These are phyloP conservation scores for Furcifer pardalis DNA, from an alignment of 2,797 vertebrate genomes.

Conservation along the genomic window DNA sequence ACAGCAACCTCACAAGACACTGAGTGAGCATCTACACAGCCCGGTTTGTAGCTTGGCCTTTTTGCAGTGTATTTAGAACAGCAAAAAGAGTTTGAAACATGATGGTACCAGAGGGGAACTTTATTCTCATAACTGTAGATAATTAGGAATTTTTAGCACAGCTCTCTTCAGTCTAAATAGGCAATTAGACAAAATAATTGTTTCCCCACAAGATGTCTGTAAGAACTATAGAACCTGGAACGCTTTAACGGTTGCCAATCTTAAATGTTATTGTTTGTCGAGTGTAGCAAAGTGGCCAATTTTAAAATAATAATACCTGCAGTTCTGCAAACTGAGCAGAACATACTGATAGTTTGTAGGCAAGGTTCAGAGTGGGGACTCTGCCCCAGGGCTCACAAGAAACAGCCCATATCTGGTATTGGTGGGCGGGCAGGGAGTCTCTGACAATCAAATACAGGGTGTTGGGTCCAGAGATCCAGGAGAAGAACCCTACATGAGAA, in stretches of 20 bases:
- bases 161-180: slow-evolving; percentile 26
- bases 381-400: too few relatives aligned
- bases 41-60: background rate
- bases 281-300: background rate
- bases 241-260: slow-evolving; percentile 3
- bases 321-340: background rate
- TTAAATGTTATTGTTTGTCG: slow-evolving; percentile 16
- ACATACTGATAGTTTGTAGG: background rate
- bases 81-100: background rate
- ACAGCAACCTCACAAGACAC: background rate
- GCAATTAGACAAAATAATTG: slow-evolving; percentile 38
- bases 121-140: slow-evolving; percentile 32
- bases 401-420: background rate
- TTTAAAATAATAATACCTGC: background rate
- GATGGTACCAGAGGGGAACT: slow-evolving; percentile 20
- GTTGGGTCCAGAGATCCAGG: background rate
- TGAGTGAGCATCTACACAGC: background rate
- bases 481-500: background rate
- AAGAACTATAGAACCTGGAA: slow-evolving; percentile 6
- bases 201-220: slow-evolving; percentile 19
- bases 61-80: background rate
- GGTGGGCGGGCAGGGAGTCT: background rate
- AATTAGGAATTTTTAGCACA: slow-evolving; percentile 33
- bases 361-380: background rate
- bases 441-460: background rate